Conservation (phyloP, 1,140 invertebrate species). For the Physella acuta region DNA sequence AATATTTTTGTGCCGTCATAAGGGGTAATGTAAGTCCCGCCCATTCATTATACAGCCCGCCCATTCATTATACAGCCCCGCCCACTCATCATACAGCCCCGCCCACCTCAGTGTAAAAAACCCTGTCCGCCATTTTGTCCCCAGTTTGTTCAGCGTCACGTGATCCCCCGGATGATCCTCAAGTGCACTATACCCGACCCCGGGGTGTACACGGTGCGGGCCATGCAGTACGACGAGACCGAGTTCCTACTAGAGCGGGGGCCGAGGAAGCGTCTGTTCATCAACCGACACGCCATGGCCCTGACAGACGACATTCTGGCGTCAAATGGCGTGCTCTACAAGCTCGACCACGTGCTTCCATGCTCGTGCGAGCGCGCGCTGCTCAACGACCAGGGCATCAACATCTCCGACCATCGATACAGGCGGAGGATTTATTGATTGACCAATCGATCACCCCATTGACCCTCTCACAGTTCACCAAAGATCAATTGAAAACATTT, state of each 20-base stretch:
- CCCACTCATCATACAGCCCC: no score
- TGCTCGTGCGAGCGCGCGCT: slow-evolving; percentile 31
- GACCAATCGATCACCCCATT: no score
- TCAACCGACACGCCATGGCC: slow-evolving; percentile 23
- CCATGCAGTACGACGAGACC: slow-evolving; percentile 32
- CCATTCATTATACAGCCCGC: no score
- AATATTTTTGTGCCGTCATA: no score
- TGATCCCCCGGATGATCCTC: slow-evolving; percentile 33
- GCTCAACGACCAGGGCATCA: slow-evolving; percentile 8
- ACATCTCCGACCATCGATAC: slow-evolving; percentile 20
- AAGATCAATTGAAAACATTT: no score
- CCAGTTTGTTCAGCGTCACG: slow-evolving; percentile 34
- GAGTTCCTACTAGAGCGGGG: slow-evolving; percentile 26
- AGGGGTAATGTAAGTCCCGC: no score
- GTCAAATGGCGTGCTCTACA: slow-evolving; percentile 41
- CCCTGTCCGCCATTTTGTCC: no score
- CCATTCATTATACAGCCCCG: no score
- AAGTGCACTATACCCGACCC: slow-evolving; percentile 26
- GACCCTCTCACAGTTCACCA: no score
- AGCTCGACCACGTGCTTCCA: slow-evolving; percentile 37
- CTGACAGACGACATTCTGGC: slow-evolving; percentile 29
- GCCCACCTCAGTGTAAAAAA: no score
- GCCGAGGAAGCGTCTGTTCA: slow-evolving; percentile 17
- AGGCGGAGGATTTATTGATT: neutral
- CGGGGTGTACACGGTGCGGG: slow-evolving; percentile 30